Evolutionary conservation across 2,888 invertebrate genomes (phyloP).

Genomic region (Nephrotoma appendiculata): DNA sequence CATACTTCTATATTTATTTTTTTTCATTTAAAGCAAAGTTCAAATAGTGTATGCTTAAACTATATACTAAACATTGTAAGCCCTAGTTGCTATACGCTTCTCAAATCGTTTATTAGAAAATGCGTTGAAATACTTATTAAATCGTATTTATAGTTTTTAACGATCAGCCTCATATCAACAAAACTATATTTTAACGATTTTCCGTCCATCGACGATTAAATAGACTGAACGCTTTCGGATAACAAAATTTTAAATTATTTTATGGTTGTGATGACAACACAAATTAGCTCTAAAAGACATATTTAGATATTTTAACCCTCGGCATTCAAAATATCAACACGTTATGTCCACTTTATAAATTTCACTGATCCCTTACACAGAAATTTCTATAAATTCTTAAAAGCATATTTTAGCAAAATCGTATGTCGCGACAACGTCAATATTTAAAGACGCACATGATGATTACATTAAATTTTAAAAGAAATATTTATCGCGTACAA

Average conservation of each 20-base stretch:
- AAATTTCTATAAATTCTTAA: background rate
- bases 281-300: background rate
- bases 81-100: no score
- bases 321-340: background rate
- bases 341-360: background rate
- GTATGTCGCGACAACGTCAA: background rate
- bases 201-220: background rate
- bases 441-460: background rate
- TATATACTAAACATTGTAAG: no score
- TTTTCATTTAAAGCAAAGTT: no score
- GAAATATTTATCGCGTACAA: background rate
- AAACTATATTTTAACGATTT: background rate
- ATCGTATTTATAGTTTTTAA: no score
- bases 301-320: background rate
- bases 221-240: background rate
- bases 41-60: no score
- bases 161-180: no score
- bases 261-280: background rate
- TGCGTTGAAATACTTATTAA: no score
- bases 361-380: background rate
- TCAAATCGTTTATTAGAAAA: no score
- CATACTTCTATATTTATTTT: no score
- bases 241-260: background rate
- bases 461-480: background rate
- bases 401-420: background rate